These are phyloP conservation scores for Ctenodactylus gundi DNA, from an alignment of 2,113 vertebrate species.

Conservation along the genomic window DNA sequence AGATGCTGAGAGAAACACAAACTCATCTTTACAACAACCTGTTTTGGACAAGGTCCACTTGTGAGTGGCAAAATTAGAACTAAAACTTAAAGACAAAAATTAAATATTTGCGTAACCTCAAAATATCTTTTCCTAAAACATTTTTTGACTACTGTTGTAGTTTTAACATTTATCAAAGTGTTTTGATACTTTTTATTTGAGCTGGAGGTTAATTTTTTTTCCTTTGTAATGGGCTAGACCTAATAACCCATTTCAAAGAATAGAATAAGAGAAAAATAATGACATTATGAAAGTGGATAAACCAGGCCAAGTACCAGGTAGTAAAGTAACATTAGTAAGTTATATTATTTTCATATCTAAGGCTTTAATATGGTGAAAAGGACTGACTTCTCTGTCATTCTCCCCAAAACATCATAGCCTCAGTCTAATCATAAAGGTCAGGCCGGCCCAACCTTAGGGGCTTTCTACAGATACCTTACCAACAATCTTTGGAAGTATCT, in stretches of 20 bases:
- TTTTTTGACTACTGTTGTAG: not conserved
- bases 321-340: no score
- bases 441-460: not conserved
- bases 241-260: not conserved
- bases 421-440: no score
- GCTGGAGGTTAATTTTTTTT: not conserved
- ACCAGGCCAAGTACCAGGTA: no score
- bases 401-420: no score
- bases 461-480: not conserved
- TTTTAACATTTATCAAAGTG: constrained; percentile 19
- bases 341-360: no score
- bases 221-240: no score
- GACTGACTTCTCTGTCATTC: no score
- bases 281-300: no score
- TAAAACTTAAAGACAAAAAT: not conserved
- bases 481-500: not conserved
- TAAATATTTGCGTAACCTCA: not conserved
- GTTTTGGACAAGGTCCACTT: not conserved
- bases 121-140: not conserved
- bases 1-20: not conserved
- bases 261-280: not conserved
- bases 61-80: not conserved
- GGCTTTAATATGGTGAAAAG: no score
- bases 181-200: not conserved
- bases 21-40: not conserved